phyloP scores from a whole-genome alignment of 2,888 invertebrate genomes.

The Ctenicera cuprea region DNA sequence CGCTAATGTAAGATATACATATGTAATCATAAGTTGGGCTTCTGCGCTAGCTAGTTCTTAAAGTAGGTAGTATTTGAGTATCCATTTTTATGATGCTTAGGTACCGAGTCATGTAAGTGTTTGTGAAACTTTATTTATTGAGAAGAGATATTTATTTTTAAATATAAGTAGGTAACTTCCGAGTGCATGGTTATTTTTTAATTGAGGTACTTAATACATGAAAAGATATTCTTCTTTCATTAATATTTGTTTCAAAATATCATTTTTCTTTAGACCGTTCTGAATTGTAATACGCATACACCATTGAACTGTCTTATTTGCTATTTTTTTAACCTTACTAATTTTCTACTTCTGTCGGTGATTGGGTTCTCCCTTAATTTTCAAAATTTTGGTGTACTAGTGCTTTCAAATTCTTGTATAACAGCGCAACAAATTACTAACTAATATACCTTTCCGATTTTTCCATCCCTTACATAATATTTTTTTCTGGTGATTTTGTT shows the following conservation, averaged over 20 bases:
- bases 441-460: neutral
- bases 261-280: no score
- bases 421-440: neutral
- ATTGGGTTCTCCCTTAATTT: slow-evolving; percentile 27
- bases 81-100: neutral
- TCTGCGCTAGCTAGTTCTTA: slow-evolving; percentile 23
- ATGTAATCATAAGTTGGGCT: slow-evolving; percentile 29
- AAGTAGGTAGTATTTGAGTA: slow-evolving; percentile 12
- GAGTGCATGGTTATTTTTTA: slow-evolving; percentile 31
- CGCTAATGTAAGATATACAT: slow-evolving; percentile 5
- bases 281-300: no score
- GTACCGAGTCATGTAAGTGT: slow-evolving; percentile 4
- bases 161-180: slow-evolving; percentile 14
- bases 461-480: neutral
- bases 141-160: slow-evolving; percentile 32
- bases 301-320: no score
- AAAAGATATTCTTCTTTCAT: slow-evolving; percentile 30
- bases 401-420: neutral
- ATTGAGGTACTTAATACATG: slow-evolving; percentile 36
- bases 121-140: slow-evolving; percentile 24
- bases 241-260: no score
- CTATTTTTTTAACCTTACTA: no score
- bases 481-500: slow-evolving; percentile 6
- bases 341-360: slow-evolving; percentile 17
- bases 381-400: slow-evolving; percentile 7